Percentiles rank a stretch among this genome's conserved stretches.
phyloP scores from a whole-genome alignment of 1,140 invertebrate genomes.

The Sipha flava region DNA sequence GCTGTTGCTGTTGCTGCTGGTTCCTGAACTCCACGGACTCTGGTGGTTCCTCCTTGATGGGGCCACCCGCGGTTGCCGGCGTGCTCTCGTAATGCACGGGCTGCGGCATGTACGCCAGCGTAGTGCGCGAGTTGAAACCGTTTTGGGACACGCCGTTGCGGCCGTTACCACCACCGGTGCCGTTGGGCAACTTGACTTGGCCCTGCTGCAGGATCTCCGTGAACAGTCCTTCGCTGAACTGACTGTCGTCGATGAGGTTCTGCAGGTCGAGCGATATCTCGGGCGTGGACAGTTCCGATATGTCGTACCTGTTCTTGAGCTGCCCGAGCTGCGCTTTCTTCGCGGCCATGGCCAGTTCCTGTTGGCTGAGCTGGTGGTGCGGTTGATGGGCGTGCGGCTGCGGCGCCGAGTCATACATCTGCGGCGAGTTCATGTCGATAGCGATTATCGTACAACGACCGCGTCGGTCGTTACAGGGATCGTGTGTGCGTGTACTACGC shows the following conservation, averaged over 20 bases:
- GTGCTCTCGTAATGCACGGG: slow-evolving; percentile 61
- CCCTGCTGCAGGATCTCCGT: slow-evolving; percentile 62
- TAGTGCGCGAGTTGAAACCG: slow-evolving; percentile 52
- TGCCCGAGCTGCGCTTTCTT: slow-evolving; percentile 36
- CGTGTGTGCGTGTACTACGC: too few species aligned
- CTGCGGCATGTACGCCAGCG: slow-evolving; percentile 79
- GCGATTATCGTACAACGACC: too few species aligned
- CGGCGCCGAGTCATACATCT: slow-evolving; percentile 38
- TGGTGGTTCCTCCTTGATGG: slow-evolving; percentile 72
- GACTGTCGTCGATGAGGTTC: slow-evolving; percentile 74
- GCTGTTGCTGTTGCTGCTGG: slow-evolving; percentile 21
- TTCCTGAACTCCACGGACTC: slow-evolving; percentile 49
- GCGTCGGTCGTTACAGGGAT: too few species aligned
- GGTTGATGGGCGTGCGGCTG: slow-evolving; percentile 28
- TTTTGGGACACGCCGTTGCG: slow-evolving; percentile 42
- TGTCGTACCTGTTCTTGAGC: slow-evolving; percentile 48
- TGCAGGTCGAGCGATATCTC: slow-evolving; percentile 83
- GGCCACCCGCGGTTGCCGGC: slow-evolving; percentile 51
- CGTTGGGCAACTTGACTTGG: slow-evolving; percentile 44
- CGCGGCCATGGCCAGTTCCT: slow-evolving; percentile 33
- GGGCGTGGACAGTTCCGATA: slow-evolving; percentile 76
- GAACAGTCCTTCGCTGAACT: slow-evolving; percentile 73
- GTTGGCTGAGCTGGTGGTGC: slow-evolving; percentile 31
- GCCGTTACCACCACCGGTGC: slow-evolving; percentile 41
- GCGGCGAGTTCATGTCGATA: slow-evolving; percentile 37